Evolutionary conservation across 2,888 invertebrate genomes (phyloP), one percentile per base, ranked within the genome.

Genomic region (Drosophila paramelanica): DNA sequence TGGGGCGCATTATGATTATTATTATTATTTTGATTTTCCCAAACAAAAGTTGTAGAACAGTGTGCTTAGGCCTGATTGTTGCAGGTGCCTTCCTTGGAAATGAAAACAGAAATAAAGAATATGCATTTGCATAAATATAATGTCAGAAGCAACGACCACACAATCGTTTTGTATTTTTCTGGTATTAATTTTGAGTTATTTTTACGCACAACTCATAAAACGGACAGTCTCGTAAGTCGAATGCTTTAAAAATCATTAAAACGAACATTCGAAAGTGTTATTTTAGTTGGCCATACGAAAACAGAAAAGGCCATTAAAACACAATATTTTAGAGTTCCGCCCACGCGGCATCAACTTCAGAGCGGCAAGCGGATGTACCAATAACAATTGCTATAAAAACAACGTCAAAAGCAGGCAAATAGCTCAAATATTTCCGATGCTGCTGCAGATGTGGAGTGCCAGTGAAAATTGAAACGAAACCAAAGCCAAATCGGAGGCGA

Each of bases 251-350:
- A 83, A 65, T 66, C 77, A 75, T 77, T 83, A 80, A 77, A 73
- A 56, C 50, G 39, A 47, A 51, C 65, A 66, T 71, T 25, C 52
- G 39, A 66, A 85, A 76, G 80, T 86, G 85, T 86, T 85, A 73
- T 89, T 87, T 84, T 81, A 84, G 81, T 73, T 67, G 56, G 58
- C 67, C 65, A 65, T 45, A 73, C 45, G 50, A 67, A 77, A 69
- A 79, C 65, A 80, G 43, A 60, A 56, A 71, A 85, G 41, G 67
- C 53, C 73, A 88, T 84, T 77, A 76, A 76, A 67, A 57, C 13
- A 36, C 17, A 65, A 25, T 66, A 57, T 71, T 79, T 81, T 68
- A 57, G 61, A 86, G 88, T 86, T 82, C 86, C 88, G 80, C 86
- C 82, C 70, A 65, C 77, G 65, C 60, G 59, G 59, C 76, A 61